These are phyloP conservation scores for Micromys minutus DNA, from an alignment of 2,113 vertebrate genomes.

Conservation along the genomic window DNA sequence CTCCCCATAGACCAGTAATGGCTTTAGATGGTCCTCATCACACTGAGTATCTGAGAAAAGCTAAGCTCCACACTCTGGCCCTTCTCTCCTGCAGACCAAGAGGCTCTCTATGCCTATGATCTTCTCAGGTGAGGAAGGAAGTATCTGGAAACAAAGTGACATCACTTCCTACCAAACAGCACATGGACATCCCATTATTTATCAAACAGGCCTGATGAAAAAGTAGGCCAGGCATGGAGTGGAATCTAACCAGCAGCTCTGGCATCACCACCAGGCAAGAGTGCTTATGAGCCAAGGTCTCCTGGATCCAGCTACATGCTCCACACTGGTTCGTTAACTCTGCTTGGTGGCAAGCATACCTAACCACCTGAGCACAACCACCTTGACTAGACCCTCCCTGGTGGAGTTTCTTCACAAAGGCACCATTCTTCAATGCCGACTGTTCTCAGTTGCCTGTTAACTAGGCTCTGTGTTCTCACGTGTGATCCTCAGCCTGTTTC, in stretches of 20 bases:
- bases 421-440: not conserved
- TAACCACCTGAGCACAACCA: accelerated
- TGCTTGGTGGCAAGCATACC: not conserved
- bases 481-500: not conserved
- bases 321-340: not conserved
- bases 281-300: not conserved
- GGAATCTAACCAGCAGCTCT: too few relatives aligned
- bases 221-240: too few relatives aligned
- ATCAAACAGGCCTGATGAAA: not conserved
- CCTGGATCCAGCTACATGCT: not conserved
- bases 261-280: not conserved
- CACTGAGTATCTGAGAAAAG: not conserved
- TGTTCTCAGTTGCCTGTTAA: not conserved
- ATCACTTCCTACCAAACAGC: not conserved
- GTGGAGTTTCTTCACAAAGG: not conserved
- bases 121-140: not conserved
- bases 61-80: not conserved
- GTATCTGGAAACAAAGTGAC: too few relatives aligned
- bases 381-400: not conserved
- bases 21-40: not conserved
- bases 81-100: not conserved
- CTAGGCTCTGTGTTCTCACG: not conserved
- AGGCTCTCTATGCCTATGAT: not conserved
- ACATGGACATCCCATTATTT: not conserved
- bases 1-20: not conserved